A percentile compares a stretch with the other conserved stretches of the same genome.
phyloP scores from a whole-genome alignment of 2,113 vertebrate genomes.

The Callopanchax toddi region DNA sequence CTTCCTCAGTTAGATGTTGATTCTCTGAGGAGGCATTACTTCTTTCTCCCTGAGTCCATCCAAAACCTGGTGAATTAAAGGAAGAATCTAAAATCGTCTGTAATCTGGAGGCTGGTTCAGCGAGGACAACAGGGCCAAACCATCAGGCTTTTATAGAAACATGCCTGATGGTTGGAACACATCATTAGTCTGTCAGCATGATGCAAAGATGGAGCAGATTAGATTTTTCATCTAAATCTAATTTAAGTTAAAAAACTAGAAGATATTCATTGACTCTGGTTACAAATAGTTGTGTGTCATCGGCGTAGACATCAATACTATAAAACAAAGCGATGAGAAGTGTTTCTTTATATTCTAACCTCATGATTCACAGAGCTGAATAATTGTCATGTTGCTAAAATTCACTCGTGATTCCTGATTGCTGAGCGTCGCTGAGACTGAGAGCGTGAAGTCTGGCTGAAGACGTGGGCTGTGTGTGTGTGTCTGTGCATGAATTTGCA shows the following conservation, averaged over 20 bases:
- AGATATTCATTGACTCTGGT: background rate
- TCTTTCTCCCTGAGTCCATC: no score
- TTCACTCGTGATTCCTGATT: conserved; percentile 8
- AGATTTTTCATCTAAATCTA: no score
- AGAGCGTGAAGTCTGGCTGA: conserved; percentile 10
- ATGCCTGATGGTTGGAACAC: background rate
- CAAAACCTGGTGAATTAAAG: no score
- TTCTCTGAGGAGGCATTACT: no score
- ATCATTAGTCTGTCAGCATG: background rate
- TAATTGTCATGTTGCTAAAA: background rate
- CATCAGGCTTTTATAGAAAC: no score
- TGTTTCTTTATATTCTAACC: background rate
- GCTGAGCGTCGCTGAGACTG: conserved; percentile 15
- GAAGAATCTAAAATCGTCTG: no score
- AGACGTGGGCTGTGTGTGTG: background rate
- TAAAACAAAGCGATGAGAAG: background rate
- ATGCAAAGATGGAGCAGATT: no score
- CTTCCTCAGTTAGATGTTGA: no score
- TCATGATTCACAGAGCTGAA: conserved; percentile 30
- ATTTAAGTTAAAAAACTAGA: no score
- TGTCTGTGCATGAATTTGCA: background rate
- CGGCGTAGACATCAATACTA: background rate
- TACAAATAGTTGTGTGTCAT: background rate
- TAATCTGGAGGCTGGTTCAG: no score
- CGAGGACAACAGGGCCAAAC: no score